Evolutionary conservation across 2,888 invertebrate species (phyloP), one percentile per base, ranked within the genome.

Genomic region (Tuta absoluta): DNA sequence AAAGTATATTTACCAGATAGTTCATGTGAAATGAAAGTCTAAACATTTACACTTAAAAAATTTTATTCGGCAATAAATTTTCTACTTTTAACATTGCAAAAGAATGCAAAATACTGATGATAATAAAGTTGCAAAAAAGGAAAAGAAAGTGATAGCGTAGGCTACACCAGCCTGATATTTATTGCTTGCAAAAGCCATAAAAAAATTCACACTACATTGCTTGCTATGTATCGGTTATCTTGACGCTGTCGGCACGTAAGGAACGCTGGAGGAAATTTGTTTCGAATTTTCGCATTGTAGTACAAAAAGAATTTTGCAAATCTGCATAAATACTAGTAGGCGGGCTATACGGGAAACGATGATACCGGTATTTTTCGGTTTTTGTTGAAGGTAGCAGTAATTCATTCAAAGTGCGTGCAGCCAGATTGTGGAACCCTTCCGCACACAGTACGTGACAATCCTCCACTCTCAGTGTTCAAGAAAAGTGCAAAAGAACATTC

Each of bases 151-250:
- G 56, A 33, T 33, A 56, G 51, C 23, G 23, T 53, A 53, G 21
- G 23, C 41, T 49, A 53, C 19, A 41, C 37, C 49, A 37, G 28
- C 48, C 23, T 41, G 63, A 64, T 53, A 60, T 59, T 64, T 60
- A 64, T 64, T 64, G 64, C 60, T 58, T 37, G 58, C 63, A 58
- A 48, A 17, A 21, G 58, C 64, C 53, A 64, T 64, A 64, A 64
- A 59, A 60, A 53, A 60, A 41, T 64, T 59, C 59, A 59, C 64
- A 60, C 21, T 53, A 60, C 60, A 64, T 63, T 63, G 45, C 62
- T 21, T 38, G 53, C 48, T 28, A 33, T 48, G 49, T 58, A 63
- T 63, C 63, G 45, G 62, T 38, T 62, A 62, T 62, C 62, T 62
- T 62, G 51, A 53, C 62, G 19, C 48, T 62, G 62, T 41, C 23